These are phyloP conservation scores for Maniola hyperantus DNA, from an alignment of 2,888 invertebrate genomes.

Conservation along the genomic window DNA sequence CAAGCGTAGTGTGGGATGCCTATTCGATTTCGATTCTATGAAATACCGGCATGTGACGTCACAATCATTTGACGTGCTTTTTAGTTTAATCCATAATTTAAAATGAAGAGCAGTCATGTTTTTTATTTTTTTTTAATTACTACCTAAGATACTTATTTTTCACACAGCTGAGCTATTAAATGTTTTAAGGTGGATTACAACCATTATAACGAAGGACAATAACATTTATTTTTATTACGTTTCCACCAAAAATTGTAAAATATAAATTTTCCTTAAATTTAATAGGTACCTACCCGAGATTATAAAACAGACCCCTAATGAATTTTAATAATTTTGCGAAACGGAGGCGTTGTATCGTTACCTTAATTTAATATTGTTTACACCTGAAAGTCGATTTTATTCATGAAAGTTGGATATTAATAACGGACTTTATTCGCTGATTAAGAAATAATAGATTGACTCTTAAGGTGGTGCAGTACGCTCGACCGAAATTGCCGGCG, in stretches of 20 bases:
- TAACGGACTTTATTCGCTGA: constrained; percentile 7
- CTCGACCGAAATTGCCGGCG: too few relatives aligned
- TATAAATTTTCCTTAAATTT: constrained; percentile 11
- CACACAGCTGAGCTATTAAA: background rate
- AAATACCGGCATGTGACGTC: too few relatives aligned
- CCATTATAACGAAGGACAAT: background rate
- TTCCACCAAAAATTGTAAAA: background rate
- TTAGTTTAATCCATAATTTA: too few relatives aligned
- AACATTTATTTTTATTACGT: constrained; percentile 6
- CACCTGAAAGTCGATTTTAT: constrained; percentile 1
- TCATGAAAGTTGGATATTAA: constrained; percentile 8
- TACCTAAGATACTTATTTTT: too few relatives aligned
- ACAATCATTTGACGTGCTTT: too few relatives aligned
- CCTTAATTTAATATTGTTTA: constrained; percentile 6
- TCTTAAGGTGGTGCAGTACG: too few relatives aligned
- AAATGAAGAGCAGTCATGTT: too few relatives aligned
- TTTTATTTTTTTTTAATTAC: too few relatives aligned
- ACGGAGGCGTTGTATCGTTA: background rate
- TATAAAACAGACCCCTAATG: constrained; percentile 2
- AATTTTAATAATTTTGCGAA: constrained; percentile 16
- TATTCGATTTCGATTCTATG: too few relatives aligned
- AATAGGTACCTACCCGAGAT: background rate
- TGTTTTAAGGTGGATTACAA: background rate
- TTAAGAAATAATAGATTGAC: too few relatives aligned
- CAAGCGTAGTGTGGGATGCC: too few relatives aligned